phyloP scores from a whole-genome alignment of 1,140 invertebrate species.

The Drosophila takahashii region DNA sequence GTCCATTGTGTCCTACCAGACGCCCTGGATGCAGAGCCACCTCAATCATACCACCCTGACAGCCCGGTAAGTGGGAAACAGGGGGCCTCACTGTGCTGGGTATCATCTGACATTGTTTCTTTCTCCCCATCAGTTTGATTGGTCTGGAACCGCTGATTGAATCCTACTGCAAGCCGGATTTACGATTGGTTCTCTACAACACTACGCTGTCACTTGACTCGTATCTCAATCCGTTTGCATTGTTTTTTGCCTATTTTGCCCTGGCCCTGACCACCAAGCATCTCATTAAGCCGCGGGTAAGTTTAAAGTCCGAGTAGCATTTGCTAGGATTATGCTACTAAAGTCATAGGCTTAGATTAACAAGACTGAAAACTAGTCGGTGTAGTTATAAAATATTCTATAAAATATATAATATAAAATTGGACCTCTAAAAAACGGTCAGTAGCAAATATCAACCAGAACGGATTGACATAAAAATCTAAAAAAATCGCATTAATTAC shows the following conservation, averaged over 20 bases:
- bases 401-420: too few species aligned
- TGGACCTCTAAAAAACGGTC: too few species aligned
- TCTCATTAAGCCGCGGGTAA: conserved; percentile 89
- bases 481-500: too few species aligned
- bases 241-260: conserved; percentile 91
- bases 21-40: conserved; percentile 91
- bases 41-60: conserved; percentile 88
- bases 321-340: conserved; percentile 1
- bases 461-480: too few species aligned
- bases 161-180: conserved; percentile 86
- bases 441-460: too few species aligned
- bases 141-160: conserved; percentile 88
- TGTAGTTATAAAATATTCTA: neutral
- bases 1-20: conserved; percentile 93
- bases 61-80: conserved; percentile 86
- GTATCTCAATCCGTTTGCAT: conserved; percentile 90
- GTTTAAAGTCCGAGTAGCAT: conserved; percentile 13
- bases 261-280: conserved; percentile 89
- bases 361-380: neutral
- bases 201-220: conserved; percentile 88
- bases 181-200: conserved; percentile 87
- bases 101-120: conserved; percentile 3
- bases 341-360: conserved; percentile 4
- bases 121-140: conserved; percentile 87
- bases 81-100: neutral